Evolutionary conservation across 1,140 invertebrate genomes (phyloP).

Genomic region (Polypedilum pembai): DNA sequence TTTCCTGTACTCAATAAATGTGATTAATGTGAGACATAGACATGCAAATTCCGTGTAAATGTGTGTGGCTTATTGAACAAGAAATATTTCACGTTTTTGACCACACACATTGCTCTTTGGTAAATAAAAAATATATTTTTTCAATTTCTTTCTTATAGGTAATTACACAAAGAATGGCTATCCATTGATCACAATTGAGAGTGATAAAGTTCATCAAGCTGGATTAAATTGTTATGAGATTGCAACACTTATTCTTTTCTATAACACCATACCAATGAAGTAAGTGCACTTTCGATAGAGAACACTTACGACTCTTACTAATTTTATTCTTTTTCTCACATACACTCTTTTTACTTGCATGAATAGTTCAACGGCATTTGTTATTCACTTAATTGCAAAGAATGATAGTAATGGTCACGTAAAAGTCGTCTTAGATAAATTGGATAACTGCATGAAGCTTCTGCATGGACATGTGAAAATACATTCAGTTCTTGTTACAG

Average conservation of each 20-base stretch:
- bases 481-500: slow-evolving; percentile 15
- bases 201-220: slow-evolving; percentile 45
- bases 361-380: slow-evolving; percentile 8
- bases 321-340: slow-evolving; percentile 34
- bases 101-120: background rate
- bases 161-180: slow-evolving; percentile 45
- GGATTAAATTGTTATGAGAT: slow-evolving; percentile 50
- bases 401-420: slow-evolving; percentile 20
- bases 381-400: slow-evolving; percentile 19
- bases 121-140: background rate
- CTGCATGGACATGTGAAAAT: slow-evolving; percentile 29
- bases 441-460: slow-evolving; percentile 29
- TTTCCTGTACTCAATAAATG: too few species aligned
- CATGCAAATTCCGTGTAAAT: too few species aligned
- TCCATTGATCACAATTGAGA: slow-evolving; percentile 49
- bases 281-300: slow-evolving; percentile 38
- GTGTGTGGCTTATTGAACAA: too few species aligned
- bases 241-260: slow-evolving; percentile 50
- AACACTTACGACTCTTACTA: background rate
- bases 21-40: too few species aligned
- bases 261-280: slow-evolving; percentile 49
- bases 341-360: slow-evolving; percentile 30
- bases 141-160: slow-evolving; percentile 39
- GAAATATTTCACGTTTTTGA: too few species aligned
- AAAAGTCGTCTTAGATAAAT: slow-evolving; percentile 26